These are phyloP conservation scores for Siderastrea radians DNA, from an alignment of 92 coral and sea anemone genomes.

Conservation along the genomic window DNA sequence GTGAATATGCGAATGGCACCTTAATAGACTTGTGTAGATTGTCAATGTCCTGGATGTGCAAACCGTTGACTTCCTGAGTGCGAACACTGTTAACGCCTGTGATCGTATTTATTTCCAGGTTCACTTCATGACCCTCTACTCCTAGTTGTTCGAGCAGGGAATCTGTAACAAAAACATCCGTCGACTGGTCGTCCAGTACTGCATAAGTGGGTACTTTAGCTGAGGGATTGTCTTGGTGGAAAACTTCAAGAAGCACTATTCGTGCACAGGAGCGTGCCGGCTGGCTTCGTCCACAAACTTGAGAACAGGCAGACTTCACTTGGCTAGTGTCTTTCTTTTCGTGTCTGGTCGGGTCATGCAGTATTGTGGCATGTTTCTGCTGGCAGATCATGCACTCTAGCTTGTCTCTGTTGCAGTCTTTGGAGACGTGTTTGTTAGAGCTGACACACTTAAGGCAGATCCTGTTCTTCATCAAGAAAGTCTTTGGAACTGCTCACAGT, in stretches of 20 bases:
- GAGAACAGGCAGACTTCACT: slow-evolving; percentile 59
- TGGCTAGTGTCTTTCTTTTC: slow-evolving; percentile 9
- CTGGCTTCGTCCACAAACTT: slow-evolving; percentile 60
- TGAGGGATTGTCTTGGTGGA: slow-evolving; percentile 55
- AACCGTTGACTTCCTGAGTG: slow-evolving; percentile 50
- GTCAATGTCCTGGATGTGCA: slow-evolving; percentile 60
- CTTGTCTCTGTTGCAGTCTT: slow-evolving; percentile 45
- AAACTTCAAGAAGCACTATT: slow-evolving; percentile 72
- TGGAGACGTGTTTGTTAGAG: slow-evolving; percentile 59
- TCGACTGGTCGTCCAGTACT: slow-evolving; percentile 76
- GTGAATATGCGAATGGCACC: slow-evolving; percentile 47
- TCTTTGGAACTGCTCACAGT: slow-evolving; percentile 27
- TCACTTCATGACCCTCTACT: slow-evolving; percentile 54
- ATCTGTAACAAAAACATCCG: slow-evolving; percentile 73
- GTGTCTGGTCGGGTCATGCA: slow-evolving; percentile 67
- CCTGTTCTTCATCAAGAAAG: slow-evolving; percentile 47
- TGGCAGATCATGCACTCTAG: slow-evolving; percentile 65
- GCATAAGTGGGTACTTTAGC: slow-evolving; percentile 60
- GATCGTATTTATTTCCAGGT: slow-evolving; percentile 66
- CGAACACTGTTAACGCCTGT: slow-evolving; percentile 65
- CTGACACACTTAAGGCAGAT: slow-evolving; percentile 15
- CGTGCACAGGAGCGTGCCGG: slow-evolving; percentile 75
- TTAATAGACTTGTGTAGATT: slow-evolving; percentile 40
- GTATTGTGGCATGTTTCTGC: slow-evolving; percentile 67
- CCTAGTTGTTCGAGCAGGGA: slow-evolving; percentile 56